Conservation (phyloP, 2,797 vertebrate species). For the Vireo griseus region DNA sequence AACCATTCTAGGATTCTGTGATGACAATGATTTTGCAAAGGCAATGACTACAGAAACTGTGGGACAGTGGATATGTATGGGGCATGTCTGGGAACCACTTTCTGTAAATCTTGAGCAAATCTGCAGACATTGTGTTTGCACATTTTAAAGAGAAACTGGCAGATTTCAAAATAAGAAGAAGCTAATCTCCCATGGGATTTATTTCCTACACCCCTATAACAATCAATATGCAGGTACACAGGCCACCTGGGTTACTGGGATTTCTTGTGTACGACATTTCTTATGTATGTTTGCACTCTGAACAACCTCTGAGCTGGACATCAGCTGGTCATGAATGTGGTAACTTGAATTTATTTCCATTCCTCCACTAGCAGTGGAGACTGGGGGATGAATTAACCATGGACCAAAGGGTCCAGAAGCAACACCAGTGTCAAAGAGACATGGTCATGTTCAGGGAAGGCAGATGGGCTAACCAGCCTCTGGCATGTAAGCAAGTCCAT, state of each 20-base stretch:
- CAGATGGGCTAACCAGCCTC: neutral
- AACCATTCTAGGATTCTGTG: neutral
- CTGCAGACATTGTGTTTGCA: neutral
- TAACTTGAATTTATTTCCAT: neutral
- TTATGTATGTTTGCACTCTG: neutral
- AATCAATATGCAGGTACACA: neutral
- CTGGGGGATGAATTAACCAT: neutral
- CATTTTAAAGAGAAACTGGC: neutral
- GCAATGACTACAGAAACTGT: neutral
- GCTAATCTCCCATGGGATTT: neutral
- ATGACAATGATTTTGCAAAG: neutral
- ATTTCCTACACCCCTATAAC: neutral
- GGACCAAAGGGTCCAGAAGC: neutral
- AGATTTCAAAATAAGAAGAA: neutral
- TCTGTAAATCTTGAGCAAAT: neutral
- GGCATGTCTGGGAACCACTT: neutral
- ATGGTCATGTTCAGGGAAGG: neutral
- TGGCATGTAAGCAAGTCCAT: neutral
- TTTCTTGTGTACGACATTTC: neutral
- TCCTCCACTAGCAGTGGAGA: neutral
- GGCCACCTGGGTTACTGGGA: neutral
- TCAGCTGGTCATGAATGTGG: neutral
- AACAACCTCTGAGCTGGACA: neutral
- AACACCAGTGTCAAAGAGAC: neutral
- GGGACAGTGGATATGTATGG: neutral